phyloP scores from a whole-genome alignment of 2,113 vertebrate species.

The Tautogolabrus adspersus region DNA sequence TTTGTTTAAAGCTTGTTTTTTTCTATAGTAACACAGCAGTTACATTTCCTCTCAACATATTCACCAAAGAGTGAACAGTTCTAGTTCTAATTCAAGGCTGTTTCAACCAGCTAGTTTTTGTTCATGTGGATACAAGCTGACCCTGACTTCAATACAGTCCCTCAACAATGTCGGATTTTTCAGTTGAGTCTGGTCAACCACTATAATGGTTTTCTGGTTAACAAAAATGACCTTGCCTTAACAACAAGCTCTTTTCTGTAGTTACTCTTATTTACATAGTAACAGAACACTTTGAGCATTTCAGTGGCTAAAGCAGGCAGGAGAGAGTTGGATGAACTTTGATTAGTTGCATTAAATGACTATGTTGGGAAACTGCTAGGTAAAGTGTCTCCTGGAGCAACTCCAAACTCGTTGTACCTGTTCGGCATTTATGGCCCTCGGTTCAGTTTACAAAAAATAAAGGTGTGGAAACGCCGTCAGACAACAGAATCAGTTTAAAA shows the following conservation, averaged over 20 bases:
- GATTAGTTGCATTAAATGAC: too few relatives aligned
- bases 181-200: neutral
- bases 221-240: neutral
- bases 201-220: neutral
- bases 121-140: neutral
- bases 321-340: too few relatives aligned
- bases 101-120: neutral
- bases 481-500: too few relatives aligned
- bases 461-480: too few relatives aligned
- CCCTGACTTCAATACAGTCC: too few relatives aligned
- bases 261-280: too few relatives aligned
- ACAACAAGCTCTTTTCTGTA: neutral
- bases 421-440: neutral
- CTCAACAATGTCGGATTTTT: neutral
- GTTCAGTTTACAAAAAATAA: too few relatives aligned
- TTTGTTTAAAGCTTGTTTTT: neutral
- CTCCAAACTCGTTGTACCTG: neutral
- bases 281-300: neutral
- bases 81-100: neutral
- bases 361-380: too few relatives aligned
- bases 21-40: neutral
- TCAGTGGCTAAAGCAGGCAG: neutral
- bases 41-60: neutral
- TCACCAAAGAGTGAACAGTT: neutral
- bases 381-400: too few relatives aligned